A percentile compares a stretch with the other conserved stretches of the same genome.
phyloP scores from a whole-genome alignment of 2,797 vertebrate genomes.

The Mus spretus region DNA sequence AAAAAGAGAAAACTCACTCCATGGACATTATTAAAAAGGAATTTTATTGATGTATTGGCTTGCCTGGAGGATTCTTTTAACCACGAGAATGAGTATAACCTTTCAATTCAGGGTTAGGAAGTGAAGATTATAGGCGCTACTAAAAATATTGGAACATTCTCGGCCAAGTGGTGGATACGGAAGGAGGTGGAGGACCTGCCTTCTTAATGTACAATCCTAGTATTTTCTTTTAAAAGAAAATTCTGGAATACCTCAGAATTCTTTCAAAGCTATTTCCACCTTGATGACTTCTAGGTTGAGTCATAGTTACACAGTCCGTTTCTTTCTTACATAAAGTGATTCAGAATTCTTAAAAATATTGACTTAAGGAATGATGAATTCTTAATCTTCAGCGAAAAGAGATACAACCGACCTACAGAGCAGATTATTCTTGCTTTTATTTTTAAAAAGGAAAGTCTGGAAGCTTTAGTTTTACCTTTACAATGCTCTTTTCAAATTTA shows the following conservation, averaged over 20 bases:
- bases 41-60: conserved; percentile 3
- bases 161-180: background rate
- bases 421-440: conserved; percentile 34
- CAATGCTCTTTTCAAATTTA: background rate
- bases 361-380: conserved; percentile 44
- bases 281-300: conserved; percentile 44
- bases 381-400: conserved; percentile 51
- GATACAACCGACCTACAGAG: background rate
- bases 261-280: conserved; percentile 44
- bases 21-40: background rate
- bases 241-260: conserved; percentile 54
- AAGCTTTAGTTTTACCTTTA: conserved; percentile 35
- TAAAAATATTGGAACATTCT: conserved; percentile 55
- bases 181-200: conserved; percentile 23
- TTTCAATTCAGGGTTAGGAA: conserved; percentile 34
- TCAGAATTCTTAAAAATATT: conserved; percentile 61
- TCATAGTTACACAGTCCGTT: background rate
- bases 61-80: conserved; percentile 17
- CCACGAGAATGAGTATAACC: background rate
- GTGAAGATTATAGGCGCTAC: conserved; percentile 21
- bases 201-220: conserved; percentile 53
- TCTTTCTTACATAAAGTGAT: conserved; percentile 57
- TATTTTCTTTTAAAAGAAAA: conserved; percentile 65
- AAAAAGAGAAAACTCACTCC: conserved; percentile 54
- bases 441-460: background rate